A percentile compares a stretch with the other conserved stretches of the same genome.
Evolutionary conservation across 2,113 vertebrate genomes (phyloP).

Genomic region (Indicator maculatus): DNA sequence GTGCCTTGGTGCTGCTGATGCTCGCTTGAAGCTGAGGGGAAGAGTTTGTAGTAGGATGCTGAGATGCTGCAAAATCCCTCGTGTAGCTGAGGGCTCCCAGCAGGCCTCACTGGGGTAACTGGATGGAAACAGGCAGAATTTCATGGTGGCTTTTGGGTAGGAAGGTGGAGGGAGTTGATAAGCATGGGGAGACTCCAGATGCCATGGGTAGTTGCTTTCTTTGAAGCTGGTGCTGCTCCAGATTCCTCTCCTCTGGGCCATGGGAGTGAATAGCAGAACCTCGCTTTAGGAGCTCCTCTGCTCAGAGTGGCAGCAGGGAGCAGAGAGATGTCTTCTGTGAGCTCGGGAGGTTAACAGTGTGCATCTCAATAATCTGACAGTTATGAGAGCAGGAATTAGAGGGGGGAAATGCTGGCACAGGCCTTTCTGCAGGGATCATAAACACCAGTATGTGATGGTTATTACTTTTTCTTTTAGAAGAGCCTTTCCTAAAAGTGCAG

Average conservation of each 20-base stretch:
- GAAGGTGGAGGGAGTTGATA: slow-evolving; percentile 8
- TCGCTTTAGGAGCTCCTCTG: slow-evolving; percentile 61
- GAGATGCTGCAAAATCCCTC: not conserved
- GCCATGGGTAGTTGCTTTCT: slow-evolving; percentile 22
- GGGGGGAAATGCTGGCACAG: slow-evolving; percentile 8
- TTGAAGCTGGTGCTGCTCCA: slow-evolving; percentile 50
- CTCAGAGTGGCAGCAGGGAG: slow-evolving; percentile 26
- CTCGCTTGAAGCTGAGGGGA: accelerated
- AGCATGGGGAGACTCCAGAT: slow-evolving; percentile 3
- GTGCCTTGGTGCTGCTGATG: not conserved
- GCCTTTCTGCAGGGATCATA: slow-evolving; percentile 39
- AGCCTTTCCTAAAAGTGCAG: slow-evolving; percentile 30
- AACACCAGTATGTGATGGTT: not conserved
- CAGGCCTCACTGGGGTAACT: not conserved
- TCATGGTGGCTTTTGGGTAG: not conserved
- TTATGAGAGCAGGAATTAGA: slow-evolving; percentile 57
- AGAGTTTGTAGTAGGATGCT: not conserved
- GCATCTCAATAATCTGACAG: slow-evolving; percentile 64
- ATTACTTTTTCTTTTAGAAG: not conserved
- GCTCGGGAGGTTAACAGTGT: slow-evolving; percentile 1
- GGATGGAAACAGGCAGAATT: not conserved
- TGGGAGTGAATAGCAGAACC: slow-evolving; percentile 19
- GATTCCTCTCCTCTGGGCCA: slow-evolving; percentile 45
- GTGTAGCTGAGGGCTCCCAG: too few relatives aligned
- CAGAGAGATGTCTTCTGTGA: slow-evolving; percentile 54